These are phyloP conservation scores for Sebastes trivittatus DNA, from an alignment of 2,797 vertebrate genomes.

Conservation along the genomic window DNA sequence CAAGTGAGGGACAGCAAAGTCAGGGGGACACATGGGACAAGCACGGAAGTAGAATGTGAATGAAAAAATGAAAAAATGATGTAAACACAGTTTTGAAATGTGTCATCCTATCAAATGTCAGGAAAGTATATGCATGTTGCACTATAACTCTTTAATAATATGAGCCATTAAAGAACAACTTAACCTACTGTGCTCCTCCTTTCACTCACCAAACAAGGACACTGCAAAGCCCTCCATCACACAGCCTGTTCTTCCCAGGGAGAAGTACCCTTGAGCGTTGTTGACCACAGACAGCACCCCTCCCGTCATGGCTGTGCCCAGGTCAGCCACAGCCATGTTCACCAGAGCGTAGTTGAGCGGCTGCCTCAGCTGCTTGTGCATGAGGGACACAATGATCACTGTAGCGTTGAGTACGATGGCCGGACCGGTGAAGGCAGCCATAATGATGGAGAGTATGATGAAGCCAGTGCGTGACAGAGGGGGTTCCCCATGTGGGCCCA, in stretches of 20 bases:
- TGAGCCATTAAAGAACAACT: neutral
- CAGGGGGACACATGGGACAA: neutral
- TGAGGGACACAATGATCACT: constrained; percentile 78
- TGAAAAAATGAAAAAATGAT: neutral
- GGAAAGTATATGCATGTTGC: neutral
- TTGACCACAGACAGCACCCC: constrained; percentile 79
- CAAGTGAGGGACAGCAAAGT: neutral
- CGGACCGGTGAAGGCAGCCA: constrained; percentile 75
- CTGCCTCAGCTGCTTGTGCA: constrained; percentile 80
- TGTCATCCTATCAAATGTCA: neutral
- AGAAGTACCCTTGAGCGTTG: constrained; percentile 78
- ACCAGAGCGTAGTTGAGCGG: constrained; percentile 82
- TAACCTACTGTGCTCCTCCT: neutral
- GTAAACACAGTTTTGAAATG: neutral
- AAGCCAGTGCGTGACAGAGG: constrained; percentile 73
- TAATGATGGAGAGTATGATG: constrained; percentile 73
- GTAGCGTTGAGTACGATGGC: constrained; percentile 77
- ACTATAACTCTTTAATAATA: neutral
- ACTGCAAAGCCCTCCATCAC: constrained; percentile 82
- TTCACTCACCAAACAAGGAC: constrained; percentile 79
- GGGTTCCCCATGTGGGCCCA: constrained; percentile 41
- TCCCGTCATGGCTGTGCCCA: constrained; percentile 77
- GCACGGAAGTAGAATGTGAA: neutral
- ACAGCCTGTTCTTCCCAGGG: constrained; percentile 78
- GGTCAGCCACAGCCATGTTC: constrained; percentile 81